A percentile compares a stretch with the other conserved stretches of the same genome.
Conservation (phyloP, 2,797 vertebrate species). For the Esox masquinongy region DNA sequence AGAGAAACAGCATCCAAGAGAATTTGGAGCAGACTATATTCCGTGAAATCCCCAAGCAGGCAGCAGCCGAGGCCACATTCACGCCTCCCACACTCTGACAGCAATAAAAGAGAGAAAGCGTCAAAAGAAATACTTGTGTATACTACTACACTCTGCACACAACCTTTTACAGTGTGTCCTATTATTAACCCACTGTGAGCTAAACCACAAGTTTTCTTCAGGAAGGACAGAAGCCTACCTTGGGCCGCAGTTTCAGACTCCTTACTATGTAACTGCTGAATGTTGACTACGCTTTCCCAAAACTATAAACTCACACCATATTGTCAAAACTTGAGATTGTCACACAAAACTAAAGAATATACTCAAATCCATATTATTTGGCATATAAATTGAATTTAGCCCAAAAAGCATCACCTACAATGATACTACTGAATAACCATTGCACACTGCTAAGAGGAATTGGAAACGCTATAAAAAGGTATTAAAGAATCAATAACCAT, state of each 20-base stretch:
- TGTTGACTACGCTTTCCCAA: too few relatives aligned
- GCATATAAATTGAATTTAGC: too few relatives aligned
- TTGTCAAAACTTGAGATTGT: too few relatives aligned
- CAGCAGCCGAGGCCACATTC: slow-evolving; percentile 2
- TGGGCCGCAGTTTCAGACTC: not conserved
- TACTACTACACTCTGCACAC: too few relatives aligned
- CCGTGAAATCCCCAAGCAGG: not conserved
- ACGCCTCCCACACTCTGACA: not conserved
- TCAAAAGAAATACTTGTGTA: not conserved
- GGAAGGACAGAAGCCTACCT: not conserved
- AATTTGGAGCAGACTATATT: not conserved
- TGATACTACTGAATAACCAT: too few relatives aligned
- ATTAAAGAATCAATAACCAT: too few relatives aligned
- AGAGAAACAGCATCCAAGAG: not conserved
- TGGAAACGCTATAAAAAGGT: too few relatives aligned
- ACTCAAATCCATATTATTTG: too few relatives aligned
- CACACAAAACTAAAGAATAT: too few relatives aligned
- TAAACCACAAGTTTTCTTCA: not conserved
- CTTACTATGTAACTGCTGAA: not conserved
- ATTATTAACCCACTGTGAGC: not conserved
- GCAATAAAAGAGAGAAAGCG: not conserved
- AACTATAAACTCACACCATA: too few relatives aligned
- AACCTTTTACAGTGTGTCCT: not conserved
- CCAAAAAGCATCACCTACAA: too few relatives aligned
- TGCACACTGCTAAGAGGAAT: too few relatives aligned